These are phyloP conservation scores for Camelus dromedarius DNA, from an alignment of 2,113 vertebrate genomes.

Conservation along the genomic window DNA sequence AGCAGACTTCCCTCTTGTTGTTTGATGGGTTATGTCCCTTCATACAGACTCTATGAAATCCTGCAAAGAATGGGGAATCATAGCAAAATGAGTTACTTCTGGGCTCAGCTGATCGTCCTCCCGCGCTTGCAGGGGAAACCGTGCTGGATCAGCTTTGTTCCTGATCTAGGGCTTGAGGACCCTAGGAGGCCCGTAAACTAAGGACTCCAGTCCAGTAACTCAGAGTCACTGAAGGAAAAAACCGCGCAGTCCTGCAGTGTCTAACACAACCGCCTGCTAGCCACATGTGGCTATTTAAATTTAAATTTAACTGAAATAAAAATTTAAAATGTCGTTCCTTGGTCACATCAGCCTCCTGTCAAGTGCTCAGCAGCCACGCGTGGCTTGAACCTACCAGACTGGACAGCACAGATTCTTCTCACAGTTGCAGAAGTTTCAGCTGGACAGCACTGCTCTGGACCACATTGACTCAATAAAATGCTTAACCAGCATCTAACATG, in stretches of 20 bases:
- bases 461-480: accelerated
- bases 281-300: neutral
- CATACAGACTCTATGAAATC: neutral
- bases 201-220: neutral
- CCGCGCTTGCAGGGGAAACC: conserved; percentile 13
- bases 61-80: neutral
- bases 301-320: conserved; percentile 42
- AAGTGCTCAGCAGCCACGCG: neutral
- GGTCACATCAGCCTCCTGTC: neutral
- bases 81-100: neutral
- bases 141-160: neutral
- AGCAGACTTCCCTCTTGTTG: neutral
- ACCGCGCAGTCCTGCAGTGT: neutral
- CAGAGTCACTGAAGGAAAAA: neutral
- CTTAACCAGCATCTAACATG: neutral
- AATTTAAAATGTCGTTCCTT: neutral
- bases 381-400: neutral
- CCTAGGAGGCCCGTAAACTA: neutral
- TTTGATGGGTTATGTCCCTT: conserved; percentile 29
- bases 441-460: neutral
- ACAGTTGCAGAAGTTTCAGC: neutral
- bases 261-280: neutral
- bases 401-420: neutral
- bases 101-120: neutral
- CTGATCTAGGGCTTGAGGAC: conserved; percentile 21